Evolutionary conservation across 2,888 invertebrate species (phyloP).

Genomic region (Tetragnatha montana): DNA sequence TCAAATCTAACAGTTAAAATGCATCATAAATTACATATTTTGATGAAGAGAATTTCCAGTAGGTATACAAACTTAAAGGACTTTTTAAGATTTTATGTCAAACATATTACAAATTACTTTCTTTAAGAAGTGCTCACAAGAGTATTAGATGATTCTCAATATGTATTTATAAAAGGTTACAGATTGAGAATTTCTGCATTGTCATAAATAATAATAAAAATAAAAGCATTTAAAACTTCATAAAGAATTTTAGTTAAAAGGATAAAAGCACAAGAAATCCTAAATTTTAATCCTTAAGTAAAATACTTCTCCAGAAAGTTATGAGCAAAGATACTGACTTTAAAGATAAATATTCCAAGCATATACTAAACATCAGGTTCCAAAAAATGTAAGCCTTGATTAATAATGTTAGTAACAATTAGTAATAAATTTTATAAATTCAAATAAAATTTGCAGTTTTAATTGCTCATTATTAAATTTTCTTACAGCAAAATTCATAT

Average conservation of each 20-base stretch:
- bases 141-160: neutral
- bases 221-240: neutral
- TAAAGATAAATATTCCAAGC: too few species aligned
- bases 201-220: neutral
- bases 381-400: too few species aligned
- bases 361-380: too few species aligned
- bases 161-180: neutral
- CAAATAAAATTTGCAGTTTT: too few species aligned
- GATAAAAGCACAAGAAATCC: neutral
- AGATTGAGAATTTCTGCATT: neutral
- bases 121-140: neutral
- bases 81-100: neutral
- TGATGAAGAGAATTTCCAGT: neutral
- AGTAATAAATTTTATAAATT: too few species aligned
- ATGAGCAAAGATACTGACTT: too few species aligned
- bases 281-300: neutral
- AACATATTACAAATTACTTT: neutral
- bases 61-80: conserved; percentile 11
- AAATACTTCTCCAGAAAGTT: too few species aligned
- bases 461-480: neutral
- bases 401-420: too few species aligned
- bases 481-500: conserved; percentile 36
- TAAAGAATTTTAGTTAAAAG: neutral
- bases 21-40: conserved; percentile 16
- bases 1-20: conserved; percentile 6